These are phyloP conservation scores for Globia sparganii DNA, from an alignment of 2,888 invertebrate genomes.

Conservation along the genomic window DNA sequence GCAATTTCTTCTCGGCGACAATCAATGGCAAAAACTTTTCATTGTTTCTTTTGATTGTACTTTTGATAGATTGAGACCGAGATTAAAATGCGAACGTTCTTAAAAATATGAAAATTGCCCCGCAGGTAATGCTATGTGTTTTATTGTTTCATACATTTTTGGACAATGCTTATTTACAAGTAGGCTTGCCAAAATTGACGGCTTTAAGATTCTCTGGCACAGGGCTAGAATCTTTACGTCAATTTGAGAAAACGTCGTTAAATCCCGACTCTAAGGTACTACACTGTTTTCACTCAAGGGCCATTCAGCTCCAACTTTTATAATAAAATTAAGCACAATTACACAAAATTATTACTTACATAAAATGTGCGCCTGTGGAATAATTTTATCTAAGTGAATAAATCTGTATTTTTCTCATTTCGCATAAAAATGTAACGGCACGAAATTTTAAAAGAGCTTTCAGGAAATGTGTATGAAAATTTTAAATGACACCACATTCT, in stretches of 20 bases:
- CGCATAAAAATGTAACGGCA: conserved; percentile 37
- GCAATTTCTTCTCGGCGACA: too few species aligned
- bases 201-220: neutral
- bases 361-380: conserved; percentile 55
- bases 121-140: neutral
- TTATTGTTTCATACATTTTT: neutral
- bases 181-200: too few species aligned
- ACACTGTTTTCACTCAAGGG: conserved; percentile 19
- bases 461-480: conserved; percentile 35
- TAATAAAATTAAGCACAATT: conserved; percentile 38
- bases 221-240: neutral
- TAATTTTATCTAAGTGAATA: conserved; percentile 53
- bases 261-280: neutral
- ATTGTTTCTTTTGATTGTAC: too few species aligned
- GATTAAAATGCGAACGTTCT: too few species aligned
- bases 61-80: too few species aligned
- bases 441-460: conserved; percentile 41
- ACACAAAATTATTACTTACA: conserved; percentile 36
- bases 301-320: conserved; percentile 23
- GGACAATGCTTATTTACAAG: neutral
- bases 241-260: neutral
- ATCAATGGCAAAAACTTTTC: too few species aligned
- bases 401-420: conserved; percentile 53
- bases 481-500: conserved; percentile 45
- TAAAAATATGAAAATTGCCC: too few species aligned